phyloP scores from a whole-genome alignment of 2,797 vertebrate genomes.

The Miichthys miiuy region DNA sequence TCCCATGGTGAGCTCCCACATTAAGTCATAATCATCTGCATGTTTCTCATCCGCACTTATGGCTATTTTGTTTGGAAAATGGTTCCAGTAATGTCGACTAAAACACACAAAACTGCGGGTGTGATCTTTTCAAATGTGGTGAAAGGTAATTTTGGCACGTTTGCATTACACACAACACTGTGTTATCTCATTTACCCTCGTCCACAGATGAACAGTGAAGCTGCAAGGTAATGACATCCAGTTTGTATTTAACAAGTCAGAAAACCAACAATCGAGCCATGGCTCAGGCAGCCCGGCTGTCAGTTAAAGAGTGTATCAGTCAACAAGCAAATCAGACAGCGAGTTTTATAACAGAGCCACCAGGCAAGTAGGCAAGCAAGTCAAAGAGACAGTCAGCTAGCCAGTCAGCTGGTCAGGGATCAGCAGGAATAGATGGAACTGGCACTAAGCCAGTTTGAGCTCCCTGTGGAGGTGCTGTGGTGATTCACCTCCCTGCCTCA shows the following conservation, averaged over 20 bases:
- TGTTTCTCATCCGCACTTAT: slow-evolving; percentile 8
- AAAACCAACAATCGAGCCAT: slow-evolving; percentile 24
- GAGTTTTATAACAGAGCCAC: slow-evolving; percentile 35
- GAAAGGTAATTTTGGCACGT: slow-evolving; percentile 9
- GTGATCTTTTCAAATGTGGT: slow-evolving; percentile 14
- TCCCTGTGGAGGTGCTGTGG: slow-evolving; percentile 62
- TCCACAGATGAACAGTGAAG: slow-evolving; percentile 39
- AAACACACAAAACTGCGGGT: slow-evolving; percentile 19
- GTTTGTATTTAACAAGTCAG: slow-evolving; percentile 49
- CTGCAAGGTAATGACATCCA: slow-evolving; percentile 45
- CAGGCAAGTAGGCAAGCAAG: slow-evolving; percentile 48
- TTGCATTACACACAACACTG: slow-evolving; percentile 8
- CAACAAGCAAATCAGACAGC: slow-evolving; percentile 40
- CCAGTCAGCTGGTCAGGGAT: slow-evolving; percentile 48
- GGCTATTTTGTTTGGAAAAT: slow-evolving; percentile 6
- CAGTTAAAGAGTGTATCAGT: slow-evolving; percentile 32
- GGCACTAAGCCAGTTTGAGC: slow-evolving; percentile 64
- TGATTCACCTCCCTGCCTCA: slow-evolving; percentile 65
- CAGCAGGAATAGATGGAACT: slow-evolving; percentile 59
- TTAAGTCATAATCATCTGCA: slow-evolving; percentile 16
- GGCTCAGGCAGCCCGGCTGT: slow-evolving; percentile 27
- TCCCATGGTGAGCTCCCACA: background rate
- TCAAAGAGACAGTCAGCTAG: slow-evolving; percentile 47
- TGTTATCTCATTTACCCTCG: slow-evolving; percentile 29
- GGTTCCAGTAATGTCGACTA: background rate